Conservation (phyloP, 2,797 vertebrate genomes). For the Astyanax mexicanus region DNA sequence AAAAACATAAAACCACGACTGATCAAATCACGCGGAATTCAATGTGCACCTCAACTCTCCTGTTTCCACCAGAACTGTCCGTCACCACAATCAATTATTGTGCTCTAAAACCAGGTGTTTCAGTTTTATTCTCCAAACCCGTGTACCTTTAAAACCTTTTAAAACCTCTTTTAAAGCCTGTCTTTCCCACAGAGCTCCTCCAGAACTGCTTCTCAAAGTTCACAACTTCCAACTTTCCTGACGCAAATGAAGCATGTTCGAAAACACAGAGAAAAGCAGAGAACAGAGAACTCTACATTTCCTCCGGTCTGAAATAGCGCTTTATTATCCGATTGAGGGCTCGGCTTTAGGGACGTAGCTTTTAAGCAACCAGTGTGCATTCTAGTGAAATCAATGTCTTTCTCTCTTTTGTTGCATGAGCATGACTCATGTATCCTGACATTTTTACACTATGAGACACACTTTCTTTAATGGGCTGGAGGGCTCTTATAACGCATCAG, state of each 20-base stretch:
- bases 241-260: slow-evolving; percentile 11
- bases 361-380: slow-evolving; percentile 25
- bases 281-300: not conserved
- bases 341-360: slow-evolving; percentile 29
- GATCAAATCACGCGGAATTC: no score
- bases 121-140: no score
- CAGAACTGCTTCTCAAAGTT: not conserved
- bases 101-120: no score
- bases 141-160: no score
- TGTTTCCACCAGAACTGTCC: no score
- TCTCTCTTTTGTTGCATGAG: slow-evolving; percentile 39
- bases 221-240: not conserved
- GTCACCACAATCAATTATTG: no score
- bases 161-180: not conserved
- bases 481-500: slow-evolving; percentile 19
- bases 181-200: slow-evolving; percentile 1
- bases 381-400: slow-evolving; percentile 39
- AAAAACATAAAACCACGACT: no score
- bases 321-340: slow-evolving; percentile 40
- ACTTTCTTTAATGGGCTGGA: slow-evolving; percentile 46
- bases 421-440: slow-evolving; percentile 47
- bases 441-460: slow-evolving; percentile 41
- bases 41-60: no score
- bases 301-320: not conserved
- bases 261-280: slow-evolving; percentile 4